Evolutionary conservation across 2,113 vertebrate genomes (phyloP).

Genomic region (Porphyrio hochstetteri): DNA sequence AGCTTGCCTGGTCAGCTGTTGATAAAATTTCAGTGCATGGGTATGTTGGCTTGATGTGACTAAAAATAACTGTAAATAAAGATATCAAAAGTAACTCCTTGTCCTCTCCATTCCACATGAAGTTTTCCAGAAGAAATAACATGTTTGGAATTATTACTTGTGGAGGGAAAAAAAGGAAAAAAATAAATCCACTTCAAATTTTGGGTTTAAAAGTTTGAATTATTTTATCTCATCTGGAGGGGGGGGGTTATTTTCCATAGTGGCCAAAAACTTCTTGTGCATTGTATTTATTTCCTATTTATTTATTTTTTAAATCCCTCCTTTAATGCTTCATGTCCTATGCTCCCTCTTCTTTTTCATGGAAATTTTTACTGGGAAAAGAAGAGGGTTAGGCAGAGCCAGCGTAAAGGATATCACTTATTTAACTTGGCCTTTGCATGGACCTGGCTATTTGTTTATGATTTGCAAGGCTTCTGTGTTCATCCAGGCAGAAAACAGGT

Average conservation of each 20-base stretch:
- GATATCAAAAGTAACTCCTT: not conserved
- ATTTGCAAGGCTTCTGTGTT: slow-evolving; percentile 60
- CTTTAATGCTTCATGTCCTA: not conserved
- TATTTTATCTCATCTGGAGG: not conserved
- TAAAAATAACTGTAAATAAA: not conserved
- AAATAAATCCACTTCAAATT: not conserved
- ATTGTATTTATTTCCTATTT: slow-evolving; percentile 17
- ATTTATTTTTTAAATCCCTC: not conserved
- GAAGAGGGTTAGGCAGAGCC: not conserved
- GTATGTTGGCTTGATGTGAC: not conserved
- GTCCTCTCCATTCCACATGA: not conserved
- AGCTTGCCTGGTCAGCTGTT: not conserved
- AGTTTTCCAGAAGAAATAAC: not conserved
- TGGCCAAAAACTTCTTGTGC: not conserved
- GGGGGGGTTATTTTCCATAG: not conserved
- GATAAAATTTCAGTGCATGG: not conserved
- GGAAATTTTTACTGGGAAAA: not conserved
- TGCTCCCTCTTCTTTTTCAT: not conserved
- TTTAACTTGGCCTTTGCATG: not conserved
- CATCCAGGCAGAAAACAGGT: slow-evolving; percentile 34
- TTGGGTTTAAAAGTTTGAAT: not conserved
- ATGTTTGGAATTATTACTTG: not conserved
- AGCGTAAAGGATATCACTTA: not conserved
- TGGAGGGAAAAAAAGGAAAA: not conserved
- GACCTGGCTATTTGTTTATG: slow-evolving; percentile 37